Base-by-base conservation (phyloP, 2,797 vertebrate species). In the Chaetophractus vellerosus region DNA sequence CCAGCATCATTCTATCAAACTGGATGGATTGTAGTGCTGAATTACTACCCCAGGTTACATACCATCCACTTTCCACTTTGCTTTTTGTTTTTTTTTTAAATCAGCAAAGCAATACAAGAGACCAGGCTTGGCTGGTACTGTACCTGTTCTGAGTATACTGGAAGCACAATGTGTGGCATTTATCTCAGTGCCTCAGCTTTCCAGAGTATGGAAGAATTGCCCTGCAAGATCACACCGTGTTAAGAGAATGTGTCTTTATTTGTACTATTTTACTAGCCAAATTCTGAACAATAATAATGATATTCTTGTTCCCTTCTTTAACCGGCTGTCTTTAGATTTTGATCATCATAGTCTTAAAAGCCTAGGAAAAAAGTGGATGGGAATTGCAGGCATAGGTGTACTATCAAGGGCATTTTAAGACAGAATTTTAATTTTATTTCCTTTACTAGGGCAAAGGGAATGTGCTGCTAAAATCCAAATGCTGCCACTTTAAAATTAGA, bases 361-460 rank as follows among this genome's bases (percentile, higher is more conserved):
- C n/a, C 26, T 75, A 94, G 88, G 78, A 68, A 95, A 81, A 81
- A 86, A 81, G 12, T 78, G 21, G 50, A 57, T 89, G 76, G 31
- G 50, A 80, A 83, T 84, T 50, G 7, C 9, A 96, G 63, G 31
- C 50, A 48, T 36, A 76, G 28, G 66, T 72, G 23, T 69, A 66
- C 38, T 38, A 64, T 50, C 69, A 94, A 83, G 19, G 33, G 7
- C 88, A 81, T 94, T 94, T 94, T 74, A 93, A 93, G 90, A 31
- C n/a, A 81, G 63, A 94, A 74, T 79, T 88, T 88, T 64, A 28
- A 21, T 31, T 48, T 83, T 85, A 83, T 95, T 93, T 95, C 79
- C 41, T 59, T 80, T 88, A 18, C 90, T 79, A 38, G 64, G n/a
- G 66, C 94, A 82, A 78, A 91, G 81, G n/a, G 92, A 68, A 50